Evolutionary conservation across 2,113 vertebrate genomes (phyloP).

Genomic region (Caranx melampygus): DNA sequence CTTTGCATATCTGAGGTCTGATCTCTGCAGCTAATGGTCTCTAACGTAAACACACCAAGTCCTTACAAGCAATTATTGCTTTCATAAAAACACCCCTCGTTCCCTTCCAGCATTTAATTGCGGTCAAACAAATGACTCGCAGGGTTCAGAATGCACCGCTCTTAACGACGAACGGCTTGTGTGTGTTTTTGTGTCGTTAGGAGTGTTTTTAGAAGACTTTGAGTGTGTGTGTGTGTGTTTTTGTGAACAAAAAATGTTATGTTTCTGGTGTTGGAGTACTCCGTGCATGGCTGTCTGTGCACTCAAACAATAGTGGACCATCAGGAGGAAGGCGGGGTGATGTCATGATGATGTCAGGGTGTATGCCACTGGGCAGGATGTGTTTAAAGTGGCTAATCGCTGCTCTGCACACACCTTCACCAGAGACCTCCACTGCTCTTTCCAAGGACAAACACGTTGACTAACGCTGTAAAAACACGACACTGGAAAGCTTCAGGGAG

Average conservation of each 20-base stretch:
- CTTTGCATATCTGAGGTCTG: conserved; percentile 85
- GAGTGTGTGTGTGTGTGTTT: conserved; percentile 38
- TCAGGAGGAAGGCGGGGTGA: conserved; percentile 55
- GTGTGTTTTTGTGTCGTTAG: conserved; percentile 57
- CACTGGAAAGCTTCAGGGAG: conserved; percentile 67
- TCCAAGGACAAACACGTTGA: conserved; percentile 62
- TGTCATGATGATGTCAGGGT: conserved; percentile 72
- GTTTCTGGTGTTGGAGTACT: background rate
- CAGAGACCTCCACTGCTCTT: conserved; percentile 48
- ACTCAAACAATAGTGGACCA: conserved; percentile 58
- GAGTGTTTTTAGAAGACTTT: conserved; percentile 64
- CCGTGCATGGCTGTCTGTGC: conserved; percentile 3
- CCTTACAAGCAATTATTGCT: conserved; percentile 85
- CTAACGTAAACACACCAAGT: conserved; percentile 83
- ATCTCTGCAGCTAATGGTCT: conserved; percentile 84
- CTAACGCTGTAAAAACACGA: conserved; percentile 68
- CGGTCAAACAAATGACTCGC: conserved; percentile 83
- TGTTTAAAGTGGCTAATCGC: conserved; percentile 70
- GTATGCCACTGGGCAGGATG: conserved; percentile 66
- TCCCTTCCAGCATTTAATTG: conserved; percentile 84
- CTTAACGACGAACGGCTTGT: conserved; percentile 55
- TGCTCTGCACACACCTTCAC: conserved; percentile 58
- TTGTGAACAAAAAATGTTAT: background rate
- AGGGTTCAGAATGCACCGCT: conserved; percentile 76
- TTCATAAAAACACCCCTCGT: conserved; percentile 81